Percentiles rank a stretch among this genome's conserved stretches.
These are phyloP conservation scores for Buteo buteo DNA, from an alignment of 2,113 vertebrate genomes.

Conservation along the genomic window DNA sequence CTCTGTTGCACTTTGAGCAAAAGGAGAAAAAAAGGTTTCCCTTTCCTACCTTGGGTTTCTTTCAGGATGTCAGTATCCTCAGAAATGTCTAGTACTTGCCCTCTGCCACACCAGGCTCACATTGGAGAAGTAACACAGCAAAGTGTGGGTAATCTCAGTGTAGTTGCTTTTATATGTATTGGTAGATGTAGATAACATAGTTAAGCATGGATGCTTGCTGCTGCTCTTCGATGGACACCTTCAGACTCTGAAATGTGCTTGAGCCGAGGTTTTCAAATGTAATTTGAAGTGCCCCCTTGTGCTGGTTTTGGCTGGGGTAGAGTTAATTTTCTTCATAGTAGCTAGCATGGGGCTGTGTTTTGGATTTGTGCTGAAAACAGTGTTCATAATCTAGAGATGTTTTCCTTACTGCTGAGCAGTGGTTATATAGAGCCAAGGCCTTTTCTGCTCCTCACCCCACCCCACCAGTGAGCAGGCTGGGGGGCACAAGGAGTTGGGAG, in stretches of 20 bases:
- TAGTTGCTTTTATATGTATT: background rate
- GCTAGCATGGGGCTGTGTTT: too few relatives aligned
- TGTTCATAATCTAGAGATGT: too few relatives aligned
- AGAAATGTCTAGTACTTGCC: background rate
- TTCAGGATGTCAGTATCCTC: background rate
- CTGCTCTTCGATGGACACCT: background rate
- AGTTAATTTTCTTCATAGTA: too few relatives aligned
- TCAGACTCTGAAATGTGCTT: background rate
- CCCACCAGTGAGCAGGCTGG: too few relatives aligned
- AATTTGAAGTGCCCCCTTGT: background rate
- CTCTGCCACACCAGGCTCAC: background rate
- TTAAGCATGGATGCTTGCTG: background rate
- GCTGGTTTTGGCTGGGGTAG: too few relatives aligned
- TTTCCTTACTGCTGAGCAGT: too few relatives aligned
- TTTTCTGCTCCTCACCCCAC: too few relatives aligned
- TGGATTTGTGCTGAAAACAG: too few relatives aligned
- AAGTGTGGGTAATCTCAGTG: background rate
- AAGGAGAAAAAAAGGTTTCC: background rate
- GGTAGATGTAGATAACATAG: background rate
- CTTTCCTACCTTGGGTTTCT: background rate
- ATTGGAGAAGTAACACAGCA: background rate
- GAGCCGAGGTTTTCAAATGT: background rate
- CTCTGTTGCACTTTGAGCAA: background rate
- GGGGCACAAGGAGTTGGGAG: too few relatives aligned
- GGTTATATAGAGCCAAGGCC: too few relatives aligned